A percentile compares a stretch with the other conserved stretches of the same genome.
These are phyloP conservation scores for Trichonephila clavipes DNA, from an alignment of 1,140 invertebrate species.

Conservation along the genomic window DNA sequence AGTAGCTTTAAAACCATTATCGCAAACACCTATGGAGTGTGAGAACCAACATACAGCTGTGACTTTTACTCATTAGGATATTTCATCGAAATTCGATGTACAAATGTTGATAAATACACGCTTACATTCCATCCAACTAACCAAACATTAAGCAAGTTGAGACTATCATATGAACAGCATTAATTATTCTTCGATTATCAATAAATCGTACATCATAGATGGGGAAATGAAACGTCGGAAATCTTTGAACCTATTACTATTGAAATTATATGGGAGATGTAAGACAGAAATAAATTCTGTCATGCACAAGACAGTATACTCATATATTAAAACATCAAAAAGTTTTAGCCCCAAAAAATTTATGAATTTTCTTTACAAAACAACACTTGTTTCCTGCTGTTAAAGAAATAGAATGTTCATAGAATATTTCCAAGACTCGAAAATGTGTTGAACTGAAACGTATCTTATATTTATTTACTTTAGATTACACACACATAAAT, in stretches of 20 bases:
- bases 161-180: not conserved
- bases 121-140: not conserved
- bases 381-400: no score
- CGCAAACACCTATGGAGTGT: not conserved
- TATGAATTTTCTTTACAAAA: no score
- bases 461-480: no score
- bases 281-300: no score
- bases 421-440: no score
- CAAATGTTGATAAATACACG: not conserved
- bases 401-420: no score
- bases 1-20: not conserved
- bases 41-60: not conserved
- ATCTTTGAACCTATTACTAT: not conserved
- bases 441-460: no score
- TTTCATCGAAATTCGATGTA: not conserved
- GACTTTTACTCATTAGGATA: not conserved
- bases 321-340: no score
- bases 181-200: slow-evolving; percentile 13
- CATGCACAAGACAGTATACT: no score
- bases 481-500: no score
- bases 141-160: not conserved
- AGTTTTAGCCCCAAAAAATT: no score
- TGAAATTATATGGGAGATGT: no score
- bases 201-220: not conserved
- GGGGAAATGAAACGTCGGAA: not conserved